These are phyloP conservation scores for Orthonevra nobilis DNA, from an alignment of 2,888 invertebrate genomes.

Conservation along the genomic window DNA sequence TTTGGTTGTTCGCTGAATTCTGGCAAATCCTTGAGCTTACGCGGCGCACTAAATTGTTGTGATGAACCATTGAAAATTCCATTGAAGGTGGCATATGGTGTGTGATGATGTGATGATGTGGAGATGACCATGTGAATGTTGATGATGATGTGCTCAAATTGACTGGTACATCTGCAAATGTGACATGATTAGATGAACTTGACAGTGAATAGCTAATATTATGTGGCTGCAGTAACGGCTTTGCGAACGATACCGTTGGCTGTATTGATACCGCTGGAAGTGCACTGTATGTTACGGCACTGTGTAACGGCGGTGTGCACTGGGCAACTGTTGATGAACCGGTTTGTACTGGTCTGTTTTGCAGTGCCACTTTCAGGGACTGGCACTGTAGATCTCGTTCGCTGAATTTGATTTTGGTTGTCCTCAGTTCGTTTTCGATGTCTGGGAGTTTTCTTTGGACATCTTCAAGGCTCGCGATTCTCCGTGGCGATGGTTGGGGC, in stretches of 20 bases:
- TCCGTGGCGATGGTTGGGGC: background rate
- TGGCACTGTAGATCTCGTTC: slow-evolving; percentile 13
- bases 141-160: background rate
- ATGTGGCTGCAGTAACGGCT: background rate
- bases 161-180: background rate
- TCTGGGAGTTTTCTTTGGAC: background rate
- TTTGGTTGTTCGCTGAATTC: slow-evolving; percentile 54
- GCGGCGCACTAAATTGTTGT: slow-evolving; percentile 8
- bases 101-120: slow-evolving; percentile 2
- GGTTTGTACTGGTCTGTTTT: slow-evolving; percentile 1
- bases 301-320: background rate
- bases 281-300: background rate
- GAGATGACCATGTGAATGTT: slow-evolving; percentile 1
- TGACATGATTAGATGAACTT: background rate
- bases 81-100: background rate
- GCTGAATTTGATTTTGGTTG: background rate
- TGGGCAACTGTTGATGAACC: background rate
- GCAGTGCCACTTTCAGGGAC: background rate
- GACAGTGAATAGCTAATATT: background rate
- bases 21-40: slow-evolving; percentile 51
- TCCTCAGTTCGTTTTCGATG: slow-evolving; percentile 2
- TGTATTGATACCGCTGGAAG: slow-evolving; percentile 3
- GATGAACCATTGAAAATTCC: slow-evolving; percentile 6
- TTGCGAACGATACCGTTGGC: slow-evolving; percentile 4
- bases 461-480: background rate